Conservation (phyloP, 2,113 vertebrate genomes). For the Origma solitaria region DNA sequence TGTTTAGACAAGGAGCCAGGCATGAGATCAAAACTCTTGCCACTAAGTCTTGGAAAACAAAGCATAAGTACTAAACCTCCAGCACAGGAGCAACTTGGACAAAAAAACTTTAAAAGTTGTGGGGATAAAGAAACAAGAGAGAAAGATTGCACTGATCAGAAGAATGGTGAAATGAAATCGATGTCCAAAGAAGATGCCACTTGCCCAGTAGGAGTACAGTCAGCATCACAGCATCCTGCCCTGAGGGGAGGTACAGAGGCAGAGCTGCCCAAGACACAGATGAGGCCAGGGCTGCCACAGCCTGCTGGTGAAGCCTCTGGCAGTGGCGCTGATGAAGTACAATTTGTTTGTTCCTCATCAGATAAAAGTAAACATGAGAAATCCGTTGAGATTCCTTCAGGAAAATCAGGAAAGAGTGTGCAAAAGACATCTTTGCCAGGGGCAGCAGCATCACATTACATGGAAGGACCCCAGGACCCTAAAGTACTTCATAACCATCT, state of each 20-base stretch:
- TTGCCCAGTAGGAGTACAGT: not conserved
- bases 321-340: slow-evolving; percentile 45
- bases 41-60: not conserved
- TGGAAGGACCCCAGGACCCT: not conserved
- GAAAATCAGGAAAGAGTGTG: not conserved
- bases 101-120: not conserved
- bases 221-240: accelerated
- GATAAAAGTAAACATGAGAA: slow-evolving; percentile 45
- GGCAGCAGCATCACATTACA: slow-evolving; percentile 17
- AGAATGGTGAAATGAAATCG: accelerated
- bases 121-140: not conserved
- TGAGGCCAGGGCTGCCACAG: not conserved
- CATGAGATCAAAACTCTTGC: not conserved
- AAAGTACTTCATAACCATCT: slow-evolving; percentile 69
- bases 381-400: not conserved
- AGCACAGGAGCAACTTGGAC: not conserved
- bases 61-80: not conserved
- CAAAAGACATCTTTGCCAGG: slow-evolving; percentile 66
- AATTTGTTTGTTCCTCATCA: slow-evolving; percentile 43
- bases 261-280: accelerated
- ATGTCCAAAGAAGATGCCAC: not conserved
- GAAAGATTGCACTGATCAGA: not conserved
- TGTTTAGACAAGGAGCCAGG: not conserved
- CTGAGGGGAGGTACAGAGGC: not conserved
- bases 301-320: not conserved